Evolutionary conservation across 2,113 vertebrate genomes (phyloP).

Genomic region (Callochromis pleurospilus): DNA sequence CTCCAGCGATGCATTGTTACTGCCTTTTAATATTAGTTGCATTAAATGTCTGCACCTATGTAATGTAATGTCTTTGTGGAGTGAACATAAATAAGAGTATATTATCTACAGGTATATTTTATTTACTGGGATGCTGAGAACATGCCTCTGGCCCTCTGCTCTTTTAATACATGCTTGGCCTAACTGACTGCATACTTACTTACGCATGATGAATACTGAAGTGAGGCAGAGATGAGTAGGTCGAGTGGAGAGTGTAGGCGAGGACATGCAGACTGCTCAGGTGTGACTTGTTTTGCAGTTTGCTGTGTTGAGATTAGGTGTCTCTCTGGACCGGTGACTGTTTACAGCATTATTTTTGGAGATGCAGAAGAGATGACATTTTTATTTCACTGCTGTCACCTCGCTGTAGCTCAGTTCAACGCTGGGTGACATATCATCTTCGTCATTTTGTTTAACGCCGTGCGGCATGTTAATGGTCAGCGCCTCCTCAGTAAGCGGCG

Average conservation of each 20-base stretch:
- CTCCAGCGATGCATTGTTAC: not conserved
- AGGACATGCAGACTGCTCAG: conserved; percentile 28
- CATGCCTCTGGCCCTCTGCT: not conserved
- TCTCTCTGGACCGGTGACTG: conserved; percentile 19
- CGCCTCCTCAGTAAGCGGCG: not conserved
- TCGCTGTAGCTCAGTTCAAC: not conserved
- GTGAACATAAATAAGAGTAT: not conserved
- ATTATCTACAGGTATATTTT: not conserved
- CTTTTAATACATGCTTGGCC: conserved; percentile 17
- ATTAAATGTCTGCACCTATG: not conserved
- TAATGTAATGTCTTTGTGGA: not conserved
- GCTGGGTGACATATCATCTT: not conserved
- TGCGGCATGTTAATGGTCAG: not conserved
- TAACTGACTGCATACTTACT: conserved; percentile 11
- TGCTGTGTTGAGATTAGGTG: conserved; percentile 8
- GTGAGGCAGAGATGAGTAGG: not conserved
- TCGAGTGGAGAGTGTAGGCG: conserved; percentile 3
- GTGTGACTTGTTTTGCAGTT: conserved; percentile 24
- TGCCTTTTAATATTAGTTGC: no score
- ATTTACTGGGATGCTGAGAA: not conserved
- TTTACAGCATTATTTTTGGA: conserved; percentile 36
- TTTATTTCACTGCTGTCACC: conserved; percentile 16
- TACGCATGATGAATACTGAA: conserved; percentile 14
- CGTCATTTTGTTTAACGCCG: conserved; percentile 1
- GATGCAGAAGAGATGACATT: conserved; percentile 15